Conservation (phyloP, 1,140 invertebrate genomes). For the Mesaphorura yosii region DNA sequence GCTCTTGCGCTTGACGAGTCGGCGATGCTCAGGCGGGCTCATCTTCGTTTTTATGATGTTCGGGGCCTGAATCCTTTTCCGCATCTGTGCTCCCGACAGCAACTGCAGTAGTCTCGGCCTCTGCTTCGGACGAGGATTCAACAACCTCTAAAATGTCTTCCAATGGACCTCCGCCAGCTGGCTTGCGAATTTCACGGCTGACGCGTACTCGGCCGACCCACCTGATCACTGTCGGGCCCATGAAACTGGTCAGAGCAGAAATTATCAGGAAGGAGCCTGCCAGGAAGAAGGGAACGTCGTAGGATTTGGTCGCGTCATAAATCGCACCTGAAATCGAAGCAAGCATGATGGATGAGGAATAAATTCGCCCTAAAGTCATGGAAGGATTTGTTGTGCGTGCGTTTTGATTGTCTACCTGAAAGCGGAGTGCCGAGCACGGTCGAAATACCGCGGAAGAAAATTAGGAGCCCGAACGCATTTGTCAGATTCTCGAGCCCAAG, state of each 20-base stretch:
- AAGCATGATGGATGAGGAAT: too few relatives aligned
- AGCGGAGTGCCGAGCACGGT: slow-evolving; percentile 62
- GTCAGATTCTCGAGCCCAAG: slow-evolving; percentile 89
- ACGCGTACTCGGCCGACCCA: too few relatives aligned
- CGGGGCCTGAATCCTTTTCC: too few relatives aligned
- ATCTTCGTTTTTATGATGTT: too few relatives aligned
- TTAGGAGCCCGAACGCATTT: slow-evolving; percentile 89
- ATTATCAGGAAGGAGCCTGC: slow-evolving; percentile 77
- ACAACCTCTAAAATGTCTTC: too few relatives aligned
- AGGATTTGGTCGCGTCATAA: slow-evolving; percentile 73
- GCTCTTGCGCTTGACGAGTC: too few relatives aligned
- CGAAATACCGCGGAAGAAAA: slow-evolving; percentile 84
- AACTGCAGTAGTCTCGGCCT: too few relatives aligned
- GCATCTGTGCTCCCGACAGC: too few relatives aligned
- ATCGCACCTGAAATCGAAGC: slow-evolving; percentile 74
- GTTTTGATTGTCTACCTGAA: slow-evolving; percentile 50
- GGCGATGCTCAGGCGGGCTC: too few relatives aligned
- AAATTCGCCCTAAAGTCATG: not conserved
- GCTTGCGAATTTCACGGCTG: too few relatives aligned
- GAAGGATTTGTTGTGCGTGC: not conserved
- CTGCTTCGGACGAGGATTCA: too few relatives aligned
- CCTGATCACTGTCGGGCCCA: slow-evolving; percentile 62
- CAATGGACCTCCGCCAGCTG: too few relatives aligned
- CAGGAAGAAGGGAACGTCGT: slow-evolving; percentile 81
- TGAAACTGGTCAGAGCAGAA: slow-evolving; percentile 69